Base-by-base conservation (phyloP, 92 coral and sea anemone species). In the Bergia puertoricense region DNA sequence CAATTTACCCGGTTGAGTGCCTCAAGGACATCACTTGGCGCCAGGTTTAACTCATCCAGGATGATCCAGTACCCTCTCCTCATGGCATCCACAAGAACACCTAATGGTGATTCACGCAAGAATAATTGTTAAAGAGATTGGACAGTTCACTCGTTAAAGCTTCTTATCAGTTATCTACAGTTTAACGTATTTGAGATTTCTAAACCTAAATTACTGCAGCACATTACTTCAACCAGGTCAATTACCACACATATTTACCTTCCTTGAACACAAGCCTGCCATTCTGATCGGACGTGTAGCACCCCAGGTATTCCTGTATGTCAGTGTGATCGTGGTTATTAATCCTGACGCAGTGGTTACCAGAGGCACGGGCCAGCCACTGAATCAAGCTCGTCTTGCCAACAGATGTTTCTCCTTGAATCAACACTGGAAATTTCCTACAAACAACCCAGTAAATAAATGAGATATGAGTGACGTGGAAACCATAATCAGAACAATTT, bases 261-360 rank as follows among this genome's bases (percentile, higher is more conserved):
- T 97, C 99, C 80, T 97, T 95, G 65, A 97, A 97, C 76, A 97
- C 97, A 50, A 97, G 96, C 89, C 95, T 92, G 11, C 99, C 99
- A 76, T 85, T 89, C 68, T 85, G 93, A 74, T 95, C 98, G 1
- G 99, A 95, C 39, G 99, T 97, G 86, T 97, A 97, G 86, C 99
- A 95, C 46, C 99, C 99, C 41, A 97, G 91, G 85, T 97, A 97
- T 74, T 97, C 99, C 90, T 97, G 98, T 41, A 97, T 97, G 74
- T 97, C 99, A n/a, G 98, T 97, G 85, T 97, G 99, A 16, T 97
- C 99, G 23, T 97, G 99, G 89, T 97, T 97, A 86, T 97, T 97
- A 22, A 97, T 97, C 54, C 99, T 89, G 23, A 97, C 98, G 76
- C 98, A 95, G 59, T 89, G 96, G 74, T 97, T 97, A 1, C 99